Evolutionary conservation across 2,888 invertebrate genomes (phyloP).

Genomic region (Leptogaster cylindrica): DNA sequence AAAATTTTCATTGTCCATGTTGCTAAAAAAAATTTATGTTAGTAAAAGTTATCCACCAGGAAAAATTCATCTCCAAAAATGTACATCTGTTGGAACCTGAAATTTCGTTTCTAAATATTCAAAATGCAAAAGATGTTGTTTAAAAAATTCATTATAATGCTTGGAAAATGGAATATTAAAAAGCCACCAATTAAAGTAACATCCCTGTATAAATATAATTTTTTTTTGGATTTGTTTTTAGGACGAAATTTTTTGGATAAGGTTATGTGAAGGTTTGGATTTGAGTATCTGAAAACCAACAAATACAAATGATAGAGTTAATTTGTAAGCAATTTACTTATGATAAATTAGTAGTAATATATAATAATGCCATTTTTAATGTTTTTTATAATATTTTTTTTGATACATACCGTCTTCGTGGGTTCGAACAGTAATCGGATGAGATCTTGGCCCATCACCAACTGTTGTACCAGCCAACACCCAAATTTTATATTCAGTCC

Average conservation of each 20-base stretch:
- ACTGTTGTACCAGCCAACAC: conserved; percentile 94
- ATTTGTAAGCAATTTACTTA: neutral
- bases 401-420: conserved; percentile 97
- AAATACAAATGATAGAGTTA: conserved; percentile 15
- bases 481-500: conserved; percentile 97
- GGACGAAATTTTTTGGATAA: neutral
- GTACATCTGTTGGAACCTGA: conserved; percentile 24
- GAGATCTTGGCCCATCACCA: conserved; percentile 93
- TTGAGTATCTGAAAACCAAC: conserved; percentile 10
- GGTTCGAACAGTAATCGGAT: conserved; percentile 90
- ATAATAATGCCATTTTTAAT: conserved; percentile 4
- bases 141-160: no score
- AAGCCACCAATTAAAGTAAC: no score
- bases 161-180: no score
- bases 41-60: no score
- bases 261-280: neutral
- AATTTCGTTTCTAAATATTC: conserved; percentile 30
- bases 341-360: conserved; percentile 12
- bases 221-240: conserved; percentile 1
- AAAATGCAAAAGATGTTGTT: conserved; percentile 36
- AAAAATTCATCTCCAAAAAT: conserved; percentile 13
- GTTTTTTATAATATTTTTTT: conserved; percentile 18
- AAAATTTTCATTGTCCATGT: conserved; percentile 46
- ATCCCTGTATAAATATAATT: neutral
- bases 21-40: conserved; percentile 23